Evolutionary conservation across 1,140 invertebrate genomes (phyloP), one percentile per base, ranked within the genome.

Genomic region (Drosophila ambigua): DNA sequence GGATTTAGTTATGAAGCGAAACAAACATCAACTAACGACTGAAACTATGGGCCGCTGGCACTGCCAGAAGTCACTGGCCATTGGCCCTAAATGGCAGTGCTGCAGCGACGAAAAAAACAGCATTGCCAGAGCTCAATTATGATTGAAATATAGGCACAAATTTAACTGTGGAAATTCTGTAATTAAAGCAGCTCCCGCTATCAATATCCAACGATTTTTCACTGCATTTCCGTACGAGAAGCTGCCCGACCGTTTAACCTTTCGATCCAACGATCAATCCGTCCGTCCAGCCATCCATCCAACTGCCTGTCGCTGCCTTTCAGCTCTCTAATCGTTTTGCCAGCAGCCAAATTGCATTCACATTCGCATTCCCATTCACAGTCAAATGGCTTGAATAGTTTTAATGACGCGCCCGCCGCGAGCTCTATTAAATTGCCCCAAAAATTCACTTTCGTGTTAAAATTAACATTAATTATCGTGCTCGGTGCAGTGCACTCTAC

Each of bases 311-410:
- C 57, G 58, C 71, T 60, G 78, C 64, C 79, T 81, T 82, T 65
- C 79, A 75, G 31, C 76, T 65, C 72, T 76, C 51, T 72, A 67
- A 84, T 84, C 85, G 81, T 84, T 83, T 84, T 58, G 49, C 53
- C 81, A 69, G 85, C 77, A 84, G 85, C 80, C 85, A 84, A 77
- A 77, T 39, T 39, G 35, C 35, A 39, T 4, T 35, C 31, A 11
- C 31, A 35, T 5, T 39, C 35, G 4, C 35, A 39, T 13, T 39
- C 35, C 1, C 35, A 39, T 13, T 39, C 35, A 43, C 13, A 39
- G 3, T 31, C 8, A 20, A 3, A 8, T 48, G 16, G 8, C 2
- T 23, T 48, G 9, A 48, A 48, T 23, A 48, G 45, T 48, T 48
- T 48, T 48, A 48, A 23, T 48, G 45, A 48, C 20, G 45, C 45